Conservation (phyloP, 1,140 invertebrate species). For the Ceratina australensis region DNA sequence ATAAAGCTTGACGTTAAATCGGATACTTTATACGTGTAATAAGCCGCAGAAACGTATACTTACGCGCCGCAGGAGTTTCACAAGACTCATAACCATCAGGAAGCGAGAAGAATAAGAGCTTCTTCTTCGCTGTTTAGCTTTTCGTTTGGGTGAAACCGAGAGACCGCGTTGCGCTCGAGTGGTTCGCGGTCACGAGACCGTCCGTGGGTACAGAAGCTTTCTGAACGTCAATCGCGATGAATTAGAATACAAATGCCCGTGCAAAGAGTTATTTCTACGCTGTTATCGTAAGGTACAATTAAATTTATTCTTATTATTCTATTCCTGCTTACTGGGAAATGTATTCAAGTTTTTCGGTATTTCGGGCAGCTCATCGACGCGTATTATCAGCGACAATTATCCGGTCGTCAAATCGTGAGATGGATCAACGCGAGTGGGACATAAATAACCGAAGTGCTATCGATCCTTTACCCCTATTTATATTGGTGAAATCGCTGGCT, state of each 20-base stretch:
- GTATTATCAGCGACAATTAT: not conserved
- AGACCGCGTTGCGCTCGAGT: not conserved
- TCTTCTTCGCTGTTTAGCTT: conserved; percentile 18
- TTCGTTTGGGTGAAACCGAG: not conserved
- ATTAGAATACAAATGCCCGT: too few species aligned
- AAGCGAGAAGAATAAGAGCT: conserved; percentile 16
- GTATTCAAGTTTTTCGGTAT: too few species aligned
- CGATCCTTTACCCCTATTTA: conserved; percentile 27
- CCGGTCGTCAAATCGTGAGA: not conserved
- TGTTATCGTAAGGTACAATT: too few species aligned
- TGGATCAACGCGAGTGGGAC: conserved; percentile 22
- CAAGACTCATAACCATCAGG: conserved; percentile 27
- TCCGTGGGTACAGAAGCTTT: not conserved
- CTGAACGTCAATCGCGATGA: not conserved
- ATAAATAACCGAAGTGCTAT: conserved; percentile 51
- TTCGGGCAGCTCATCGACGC: too few species aligned
- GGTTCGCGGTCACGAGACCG: not conserved
- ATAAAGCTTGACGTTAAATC: conserved; percentile 44
- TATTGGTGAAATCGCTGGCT: conserved; percentile 30
- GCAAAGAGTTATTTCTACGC: too few species aligned
- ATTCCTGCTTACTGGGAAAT: too few species aligned
- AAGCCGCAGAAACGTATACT: conserved; percentile 29
- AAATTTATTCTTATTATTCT: too few species aligned
- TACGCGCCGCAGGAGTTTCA: conserved; percentile 24
- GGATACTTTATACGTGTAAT: conserved; percentile 45